Evolutionary conservation across 2,888 invertebrate genomes (phyloP), one percentile per base, ranked within the genome.

Genomic region (Scaptomyza reducta): DNA sequence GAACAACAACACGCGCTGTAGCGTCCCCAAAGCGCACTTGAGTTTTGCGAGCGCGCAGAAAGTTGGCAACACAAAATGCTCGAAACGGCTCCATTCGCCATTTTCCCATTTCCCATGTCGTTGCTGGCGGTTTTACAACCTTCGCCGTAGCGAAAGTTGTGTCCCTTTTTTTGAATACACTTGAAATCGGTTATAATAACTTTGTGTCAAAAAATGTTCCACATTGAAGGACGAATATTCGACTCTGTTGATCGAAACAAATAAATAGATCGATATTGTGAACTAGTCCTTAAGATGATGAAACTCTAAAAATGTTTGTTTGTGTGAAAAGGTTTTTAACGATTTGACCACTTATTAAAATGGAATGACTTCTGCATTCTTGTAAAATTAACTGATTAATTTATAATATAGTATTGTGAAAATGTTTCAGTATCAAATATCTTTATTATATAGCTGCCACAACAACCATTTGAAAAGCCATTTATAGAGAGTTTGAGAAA

Each of bases 51-150:
- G 70, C 65, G 78, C 81, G 67, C 65, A 60, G 85, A 88, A 82
- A 87, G 85, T 82, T 88, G 87, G 65, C 67, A 84, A 45, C 70
- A 66, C 64, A 83, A 75, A 75, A 75, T 79, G 66, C 75, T 70
- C 62, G 64, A 62, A 79, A 75, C 50, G 76, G 66, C 71, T 78
- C 55, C 75, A 68, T 62, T 58, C 53, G 65, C 67, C 70, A 54
- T 54, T 72, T 63, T 49, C 53, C 68, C 76, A 60, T 74, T 70
- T 70, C 68, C 80, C 80, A 77, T 74, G 74, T 60, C 68, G 87
- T 77, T 61, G 69, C 71, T 84, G 89, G 87, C 78, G 89, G 89
- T 82, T 82, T 82, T 88, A 87, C 86, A 82, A 88, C 89, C 89
- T 82, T 87, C 74, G 87, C 87, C 35, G 56, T 31, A 41, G 55